These are phyloP conservation scores for Pogonomyrmex californicus DNA, from an alignment of 1,140 invertebrate species.

Conservation along the genomic window DNA sequence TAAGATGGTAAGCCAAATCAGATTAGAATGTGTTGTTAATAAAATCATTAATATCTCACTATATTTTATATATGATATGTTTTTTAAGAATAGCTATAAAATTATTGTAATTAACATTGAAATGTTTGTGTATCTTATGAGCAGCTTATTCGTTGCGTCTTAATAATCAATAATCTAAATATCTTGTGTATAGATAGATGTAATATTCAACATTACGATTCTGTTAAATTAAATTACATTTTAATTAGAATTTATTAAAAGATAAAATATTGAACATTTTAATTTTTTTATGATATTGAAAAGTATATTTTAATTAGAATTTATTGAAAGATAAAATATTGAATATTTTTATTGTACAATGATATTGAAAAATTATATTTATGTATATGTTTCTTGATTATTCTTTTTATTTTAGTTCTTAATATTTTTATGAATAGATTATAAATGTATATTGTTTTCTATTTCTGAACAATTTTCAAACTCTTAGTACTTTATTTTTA, in stretches of 20 bases:
- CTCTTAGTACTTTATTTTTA: not conserved
- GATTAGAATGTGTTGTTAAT: not conserved
- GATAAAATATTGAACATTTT: not conserved
- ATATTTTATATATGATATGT: not conserved
- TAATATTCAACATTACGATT: not conserved
- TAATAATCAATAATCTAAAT: not conserved
- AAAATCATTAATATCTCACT: too few relatives aligned
- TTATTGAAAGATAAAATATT: not conserved
- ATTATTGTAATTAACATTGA: not conserved
- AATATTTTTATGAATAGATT: too few relatives aligned
- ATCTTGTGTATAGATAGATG: not conserved
- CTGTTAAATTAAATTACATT: not conserved
- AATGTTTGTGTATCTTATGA: not conserved
- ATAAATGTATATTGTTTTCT: not conserved
- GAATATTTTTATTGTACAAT: not conserved
- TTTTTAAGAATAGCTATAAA: not conserved
- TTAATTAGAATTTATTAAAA: not conserved
- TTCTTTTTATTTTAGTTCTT: not conserved
- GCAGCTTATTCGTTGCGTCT: not conserved
- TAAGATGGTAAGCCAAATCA: conserved; percentile 1
- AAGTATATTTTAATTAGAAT: not conserved
- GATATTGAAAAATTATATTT: not conserved
- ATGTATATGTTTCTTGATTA: not conserved
- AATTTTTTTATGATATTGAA: not conserved
- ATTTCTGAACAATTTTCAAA: not conserved